phyloP scores from a whole-genome alignment of 2,113 vertebrate genomes.

The Platysteira castanea region DNA sequence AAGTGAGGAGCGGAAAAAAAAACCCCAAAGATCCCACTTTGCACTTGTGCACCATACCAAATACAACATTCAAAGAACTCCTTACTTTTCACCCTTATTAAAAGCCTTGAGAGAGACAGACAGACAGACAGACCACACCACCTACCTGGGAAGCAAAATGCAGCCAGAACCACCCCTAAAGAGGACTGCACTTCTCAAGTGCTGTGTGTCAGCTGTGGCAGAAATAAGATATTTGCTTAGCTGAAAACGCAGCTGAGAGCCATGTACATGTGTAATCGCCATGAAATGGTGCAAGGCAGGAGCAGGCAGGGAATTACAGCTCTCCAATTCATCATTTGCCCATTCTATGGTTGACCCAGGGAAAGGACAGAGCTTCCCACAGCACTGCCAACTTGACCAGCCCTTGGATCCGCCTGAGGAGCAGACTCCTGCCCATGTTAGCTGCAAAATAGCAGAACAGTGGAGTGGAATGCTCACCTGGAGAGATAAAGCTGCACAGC shows the following conservation, averaged over 20 bases:
- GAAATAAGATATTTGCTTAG: slow-evolving; percentile 44
- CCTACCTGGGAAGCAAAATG: slow-evolving; percentile 46
- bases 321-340: slow-evolving; percentile 10
- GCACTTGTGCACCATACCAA: not conserved
- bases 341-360: not conserved
- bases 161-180: not conserved
- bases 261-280: not conserved
- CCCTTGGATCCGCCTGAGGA: not conserved
- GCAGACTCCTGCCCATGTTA: not conserved
- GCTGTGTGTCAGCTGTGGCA: slow-evolving; percentile 43
- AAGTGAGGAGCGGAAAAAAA: not conserved
- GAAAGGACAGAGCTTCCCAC: not conserved
- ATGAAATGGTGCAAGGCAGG: slow-evolving; percentile 5
- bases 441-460: not conserved
- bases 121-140: not conserved
- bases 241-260: slow-evolving; percentile 60
- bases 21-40: not conserved
- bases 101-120: not conserved
- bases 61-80: not conserved
- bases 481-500: not conserved
- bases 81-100: not conserved
- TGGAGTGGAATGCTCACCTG: not conserved
- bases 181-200: not conserved
- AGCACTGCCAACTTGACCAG: not conserved
- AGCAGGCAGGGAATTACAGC: slow-evolving; percentile 33